Evolutionary conservation across 2,113 vertebrate species (phyloP).

Genomic region (Maccullochella peelii): DNA sequence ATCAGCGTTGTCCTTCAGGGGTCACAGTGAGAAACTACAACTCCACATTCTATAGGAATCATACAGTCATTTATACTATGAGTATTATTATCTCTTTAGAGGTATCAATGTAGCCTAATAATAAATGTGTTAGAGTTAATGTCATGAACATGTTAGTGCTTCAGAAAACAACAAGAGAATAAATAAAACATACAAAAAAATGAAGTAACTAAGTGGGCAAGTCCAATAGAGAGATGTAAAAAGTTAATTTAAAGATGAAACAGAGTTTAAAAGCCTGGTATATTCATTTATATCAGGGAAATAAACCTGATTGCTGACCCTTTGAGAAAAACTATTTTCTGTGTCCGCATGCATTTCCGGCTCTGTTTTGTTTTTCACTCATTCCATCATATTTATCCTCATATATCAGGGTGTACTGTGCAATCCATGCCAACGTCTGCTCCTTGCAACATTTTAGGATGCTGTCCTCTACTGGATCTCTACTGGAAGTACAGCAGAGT

Average conservation of each 20-base stretch:
- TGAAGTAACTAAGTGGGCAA: too few relatives aligned
- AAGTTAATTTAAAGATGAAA: not conserved
- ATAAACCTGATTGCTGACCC: not conserved
- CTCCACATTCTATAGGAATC: not conserved
- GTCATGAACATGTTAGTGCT: not conserved
- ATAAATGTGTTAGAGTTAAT: not conserved
- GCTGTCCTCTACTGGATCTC: constrained; percentile 59
- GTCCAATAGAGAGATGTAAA: not conserved
- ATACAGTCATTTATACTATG: not conserved
- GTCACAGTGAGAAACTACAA: not conserved
- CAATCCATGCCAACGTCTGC: not conserved
- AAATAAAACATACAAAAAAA: too few relatives aligned
- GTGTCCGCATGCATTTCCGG: too few relatives aligned
- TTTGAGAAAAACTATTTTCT: not conserved
- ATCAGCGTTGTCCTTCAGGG: not conserved
- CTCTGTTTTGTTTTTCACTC: not conserved
- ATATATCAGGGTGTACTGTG: not conserved
- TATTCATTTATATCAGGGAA: not conserved
- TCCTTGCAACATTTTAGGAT: constrained; percentile 6
- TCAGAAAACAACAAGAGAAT: not conserved
- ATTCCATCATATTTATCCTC: not conserved
- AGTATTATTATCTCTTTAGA: not conserved
- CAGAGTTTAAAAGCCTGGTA: not conserved
- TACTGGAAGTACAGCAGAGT: constrained; percentile 17
- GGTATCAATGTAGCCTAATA: not conserved